phyloP scores from a whole-genome alignment of 2,797 vertebrate species.

The Carcharodon carcharias region DNA sequence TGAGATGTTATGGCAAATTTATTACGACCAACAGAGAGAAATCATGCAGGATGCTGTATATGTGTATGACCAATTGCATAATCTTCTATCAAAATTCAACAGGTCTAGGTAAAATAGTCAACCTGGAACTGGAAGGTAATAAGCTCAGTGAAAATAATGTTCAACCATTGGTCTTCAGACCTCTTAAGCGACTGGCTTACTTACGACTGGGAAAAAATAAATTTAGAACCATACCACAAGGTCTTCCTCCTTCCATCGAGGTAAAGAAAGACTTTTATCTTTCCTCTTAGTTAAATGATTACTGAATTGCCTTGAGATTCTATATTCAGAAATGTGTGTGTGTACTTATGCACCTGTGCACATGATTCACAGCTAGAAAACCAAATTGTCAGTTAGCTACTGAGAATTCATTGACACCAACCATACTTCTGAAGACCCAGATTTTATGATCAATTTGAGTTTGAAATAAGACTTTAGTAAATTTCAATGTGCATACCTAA shows the following conservation, averaged over 20 bases:
- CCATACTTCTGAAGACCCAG: neutral
- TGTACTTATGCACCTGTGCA: neutral
- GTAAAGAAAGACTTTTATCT: constrained; percentile 53
- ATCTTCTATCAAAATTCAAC: constrained; percentile 39
- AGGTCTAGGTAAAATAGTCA: constrained; percentile 76
- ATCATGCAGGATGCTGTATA: neutral
- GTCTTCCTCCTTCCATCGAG: constrained; percentile 77
- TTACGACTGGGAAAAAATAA: constrained; percentile 80
- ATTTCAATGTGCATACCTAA: neutral
- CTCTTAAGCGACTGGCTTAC: constrained; percentile 72
- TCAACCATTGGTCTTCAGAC: constrained; percentile 67
- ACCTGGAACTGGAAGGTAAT: constrained; percentile 91
- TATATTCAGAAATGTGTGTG: neutral
- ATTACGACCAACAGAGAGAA: neutral
- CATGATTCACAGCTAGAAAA: neutral
- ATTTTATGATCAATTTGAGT: neutral
- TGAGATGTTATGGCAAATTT: neutral
- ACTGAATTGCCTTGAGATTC: neutral
- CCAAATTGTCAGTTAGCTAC: neutral
- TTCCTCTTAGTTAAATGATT: neutral
- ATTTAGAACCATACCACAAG: constrained; percentile 85
- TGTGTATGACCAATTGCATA: neutral
- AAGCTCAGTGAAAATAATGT: constrained; percentile 79
- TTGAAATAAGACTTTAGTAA: neutral
- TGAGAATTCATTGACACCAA: neutral